Conservation (phyloP, 2,888 invertebrate genomes). For the Sisyra nigra region DNA sequence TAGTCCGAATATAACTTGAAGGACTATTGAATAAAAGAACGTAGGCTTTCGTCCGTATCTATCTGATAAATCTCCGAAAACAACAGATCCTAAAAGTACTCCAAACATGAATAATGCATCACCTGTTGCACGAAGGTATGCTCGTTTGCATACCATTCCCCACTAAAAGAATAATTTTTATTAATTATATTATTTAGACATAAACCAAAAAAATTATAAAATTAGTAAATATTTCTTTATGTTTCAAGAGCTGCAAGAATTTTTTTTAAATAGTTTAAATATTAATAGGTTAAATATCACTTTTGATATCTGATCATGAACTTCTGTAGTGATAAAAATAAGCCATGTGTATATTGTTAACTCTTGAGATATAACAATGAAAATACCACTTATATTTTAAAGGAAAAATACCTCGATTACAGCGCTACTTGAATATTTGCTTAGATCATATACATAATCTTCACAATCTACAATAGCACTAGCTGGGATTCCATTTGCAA, state of each 20-base stretch:
- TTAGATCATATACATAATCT: constrained; percentile 41
- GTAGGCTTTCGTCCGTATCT: constrained; percentile 52
- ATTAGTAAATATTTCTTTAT: too few relatives aligned
- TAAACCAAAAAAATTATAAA: too few relatives aligned
- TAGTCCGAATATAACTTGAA: constrained; percentile 50
- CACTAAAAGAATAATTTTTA: constrained; percentile 33
- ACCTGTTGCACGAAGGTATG: constrained; percentile 43
- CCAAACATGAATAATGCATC: constrained; percentile 57
- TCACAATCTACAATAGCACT: constrained; percentile 28
- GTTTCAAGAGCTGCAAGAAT: too few relatives aligned
- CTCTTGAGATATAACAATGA: too few relatives aligned
- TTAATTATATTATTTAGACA: too few relatives aligned
- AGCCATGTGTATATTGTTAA: neutral
- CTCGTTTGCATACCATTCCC: constrained; percentile 47
- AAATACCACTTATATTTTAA: neutral
- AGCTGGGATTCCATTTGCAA: constrained; percentile 19
- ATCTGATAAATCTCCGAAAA: constrained; percentile 57
- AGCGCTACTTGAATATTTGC: constrained; percentile 41
- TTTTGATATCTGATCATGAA: too few relatives aligned
- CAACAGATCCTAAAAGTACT: constrained; percentile 52
- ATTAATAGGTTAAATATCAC: neutral
- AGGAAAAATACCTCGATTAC: constrained; percentile 38
- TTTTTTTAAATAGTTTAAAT: neutral
- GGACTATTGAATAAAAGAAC: constrained; percentile 52
- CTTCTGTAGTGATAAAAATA: too few relatives aligned